phyloP scores from a whole-genome alignment of 2,113 vertebrate genomes.

The Pleuronectes platessa region DNA sequence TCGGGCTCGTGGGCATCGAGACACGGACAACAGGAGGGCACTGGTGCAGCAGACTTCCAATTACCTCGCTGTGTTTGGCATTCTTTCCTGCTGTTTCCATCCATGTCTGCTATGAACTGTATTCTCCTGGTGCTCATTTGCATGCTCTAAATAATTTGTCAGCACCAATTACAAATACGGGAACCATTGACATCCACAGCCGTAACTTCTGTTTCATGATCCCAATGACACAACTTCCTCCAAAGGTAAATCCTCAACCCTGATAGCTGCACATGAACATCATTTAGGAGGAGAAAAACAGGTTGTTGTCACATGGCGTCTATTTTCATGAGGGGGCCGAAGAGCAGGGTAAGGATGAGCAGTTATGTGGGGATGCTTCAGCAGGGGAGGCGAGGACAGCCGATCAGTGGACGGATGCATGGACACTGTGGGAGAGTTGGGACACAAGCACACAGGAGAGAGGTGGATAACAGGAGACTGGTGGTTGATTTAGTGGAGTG shows the following conservation, averaged over 20 bases:
- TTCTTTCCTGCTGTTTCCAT: neutral
- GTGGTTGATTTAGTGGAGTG: conserved; percentile 7
- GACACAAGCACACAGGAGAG: neutral
- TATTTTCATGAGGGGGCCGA: neutral
- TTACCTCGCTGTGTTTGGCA: neutral
- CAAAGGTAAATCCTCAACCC: neutral
- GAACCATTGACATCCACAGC: neutral
- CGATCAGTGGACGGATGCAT: neutral
- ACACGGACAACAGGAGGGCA: neutral
- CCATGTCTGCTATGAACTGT: neutral
- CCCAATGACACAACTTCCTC: neutral
- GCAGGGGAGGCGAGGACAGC: neutral
- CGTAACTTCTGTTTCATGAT: neutral
- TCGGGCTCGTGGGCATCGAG: conserved; percentile 7
- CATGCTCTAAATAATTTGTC: neutral
- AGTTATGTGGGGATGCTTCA: neutral
- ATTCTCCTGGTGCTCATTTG: neutral
- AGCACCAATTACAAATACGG: neutral
- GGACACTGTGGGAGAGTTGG: neutral
- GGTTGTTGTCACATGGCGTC: neutral
- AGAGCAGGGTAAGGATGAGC: neutral
- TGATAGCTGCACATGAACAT: neutral
- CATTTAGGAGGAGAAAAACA: neutral
- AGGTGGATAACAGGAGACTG: neutral
- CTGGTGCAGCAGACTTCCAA: neutral